Evolutionary conservation across 2,113 vertebrate species (phyloP).

Genomic region (Lota lota): DNA sequence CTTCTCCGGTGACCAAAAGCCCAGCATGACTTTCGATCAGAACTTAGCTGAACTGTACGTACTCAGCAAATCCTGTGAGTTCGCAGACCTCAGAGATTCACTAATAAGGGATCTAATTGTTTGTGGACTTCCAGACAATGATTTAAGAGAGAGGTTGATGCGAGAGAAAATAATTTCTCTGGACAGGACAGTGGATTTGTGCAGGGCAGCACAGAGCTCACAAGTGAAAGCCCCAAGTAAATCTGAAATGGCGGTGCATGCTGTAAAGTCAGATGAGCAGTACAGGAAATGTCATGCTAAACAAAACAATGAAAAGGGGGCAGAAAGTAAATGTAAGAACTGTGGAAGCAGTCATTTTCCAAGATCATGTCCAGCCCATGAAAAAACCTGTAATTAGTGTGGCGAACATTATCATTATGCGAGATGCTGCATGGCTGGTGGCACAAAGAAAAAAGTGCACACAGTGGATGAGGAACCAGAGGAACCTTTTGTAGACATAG

Average conservation of each 20-base stretch:
- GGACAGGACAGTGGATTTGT: no score
- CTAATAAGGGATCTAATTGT: conserved; percentile 14
- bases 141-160: conserved; percentile 4
- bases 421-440: not conserved
- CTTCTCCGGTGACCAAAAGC: conserved; percentile 1
- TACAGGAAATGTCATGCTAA: not conserved
- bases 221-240: conserved; percentile 8
- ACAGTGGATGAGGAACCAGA: conserved; percentile 8
- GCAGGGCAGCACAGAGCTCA: conserved; percentile 10
- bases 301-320: conserved; percentile 1
- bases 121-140: conserved; percentile 7
- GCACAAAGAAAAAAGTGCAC: conserved; percentile 15
- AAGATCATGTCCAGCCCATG: conserved; percentile 16
- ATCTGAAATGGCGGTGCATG: not conserved
- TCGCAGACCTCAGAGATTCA: conserved; percentile 8
- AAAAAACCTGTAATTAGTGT: conserved; percentile 13
- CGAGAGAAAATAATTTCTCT: not conserved
- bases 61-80: conserved; percentile 7
- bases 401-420: conserved; percentile 7
- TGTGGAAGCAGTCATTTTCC: not conserved
- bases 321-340: not conserved
- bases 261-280: conserved; percentile 1
- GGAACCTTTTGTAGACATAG: conserved; percentile 3
- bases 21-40: conserved; percentile 7
- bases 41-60: not conserved